Evolutionary conservation across 2,888 invertebrate species (phyloP).

Genomic region (Polietes domitor): DNA sequence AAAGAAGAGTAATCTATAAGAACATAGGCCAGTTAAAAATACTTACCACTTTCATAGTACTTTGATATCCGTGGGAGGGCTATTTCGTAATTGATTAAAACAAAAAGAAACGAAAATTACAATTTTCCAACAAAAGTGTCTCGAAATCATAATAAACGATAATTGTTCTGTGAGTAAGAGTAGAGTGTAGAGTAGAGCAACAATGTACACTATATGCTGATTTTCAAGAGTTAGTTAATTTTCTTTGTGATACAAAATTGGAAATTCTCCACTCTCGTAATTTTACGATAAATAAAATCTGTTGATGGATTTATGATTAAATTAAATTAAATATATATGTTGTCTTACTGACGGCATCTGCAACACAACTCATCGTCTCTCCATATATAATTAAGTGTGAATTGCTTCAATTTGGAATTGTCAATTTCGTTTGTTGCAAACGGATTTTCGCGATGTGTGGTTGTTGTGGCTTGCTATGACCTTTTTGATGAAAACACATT

Average conservation of each 20-base stretch:
- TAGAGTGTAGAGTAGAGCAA: too few relatives aligned
- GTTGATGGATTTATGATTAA: background rate
- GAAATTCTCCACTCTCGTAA: background rate
- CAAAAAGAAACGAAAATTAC: slow-evolving; percentile 70
- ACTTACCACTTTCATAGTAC: slow-evolving; percentile 86
- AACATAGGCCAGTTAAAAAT: slow-evolving; percentile 31
- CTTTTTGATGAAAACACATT: background rate
- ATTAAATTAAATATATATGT: too few relatives aligned
- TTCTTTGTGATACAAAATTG: background rate
- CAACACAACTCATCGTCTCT: too few relatives aligned
- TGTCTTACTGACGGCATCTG: too few relatives aligned
- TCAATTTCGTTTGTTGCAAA: too few relatives aligned
- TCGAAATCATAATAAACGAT: slow-evolving; percentile 25
- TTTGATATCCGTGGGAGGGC: slow-evolving; percentile 85
- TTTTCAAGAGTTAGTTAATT: background rate
- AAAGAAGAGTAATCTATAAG: background rate
- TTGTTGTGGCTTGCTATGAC: background rate
- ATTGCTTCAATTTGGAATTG: too few relatives aligned
- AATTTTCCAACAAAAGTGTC: slow-evolving; percentile 52
- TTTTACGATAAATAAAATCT: background rate
- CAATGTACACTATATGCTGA: slow-evolving; percentile 8
- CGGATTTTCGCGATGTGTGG: too few relatives aligned
- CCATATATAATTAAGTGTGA: too few relatives aligned
- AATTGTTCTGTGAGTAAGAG: slow-evolving; percentile 28
- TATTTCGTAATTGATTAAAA: slow-evolving; percentile 73